Conservation (phyloP, 1,140 invertebrate genomes). For the Hyphantria cunea region DNA sequence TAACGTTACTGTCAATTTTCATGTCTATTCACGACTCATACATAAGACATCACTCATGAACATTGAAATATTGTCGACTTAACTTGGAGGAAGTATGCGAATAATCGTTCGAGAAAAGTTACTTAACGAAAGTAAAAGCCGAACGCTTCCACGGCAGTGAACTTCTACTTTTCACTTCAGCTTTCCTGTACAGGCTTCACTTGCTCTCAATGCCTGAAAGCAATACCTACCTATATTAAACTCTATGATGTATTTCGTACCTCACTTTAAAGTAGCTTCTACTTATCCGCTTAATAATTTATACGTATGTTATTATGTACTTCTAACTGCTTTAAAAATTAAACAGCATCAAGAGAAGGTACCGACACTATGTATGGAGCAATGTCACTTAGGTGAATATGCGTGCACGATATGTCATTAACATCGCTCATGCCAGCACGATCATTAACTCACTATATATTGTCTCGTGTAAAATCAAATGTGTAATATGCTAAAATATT, state of each 20-base stretch:
- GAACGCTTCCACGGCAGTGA: slow-evolving; percentile 54
- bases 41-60: slow-evolving; percentile 27
- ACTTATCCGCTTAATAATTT: slow-evolving; percentile 18
- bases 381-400: slow-evolving; percentile 16
- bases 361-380: slow-evolving; percentile 15
- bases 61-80: slow-evolving; percentile 18
- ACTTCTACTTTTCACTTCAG: slow-evolving; percentile 56
- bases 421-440: slow-evolving; percentile 46
- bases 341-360: slow-evolving; percentile 13
- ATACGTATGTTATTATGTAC: slow-evolving; percentile 19
- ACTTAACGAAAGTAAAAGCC: slow-evolving; percentile 32
- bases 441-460: slow-evolving; percentile 51
- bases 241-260: slow-evolving; percentile 3
- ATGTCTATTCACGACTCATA: slow-evolving; percentile 25
- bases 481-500: slow-evolving; percentile 61
- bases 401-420: slow-evolving; percentile 39
- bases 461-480: slow-evolving; percentile 50
- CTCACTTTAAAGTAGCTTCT: slow-evolving; percentile 18
- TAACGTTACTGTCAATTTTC: slow-evolving; percentile 8
- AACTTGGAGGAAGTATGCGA: slow-evolving; percentile 1
- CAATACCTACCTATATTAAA: background rate
- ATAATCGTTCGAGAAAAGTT: slow-evolving; percentile 26
- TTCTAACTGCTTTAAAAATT: slow-evolving; percentile 18
- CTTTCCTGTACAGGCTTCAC: slow-evolving; percentile 60
- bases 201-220: slow-evolving; percentile 44